These are phyloP conservation scores for Chaenogobius annularis DNA, from an alignment of 2,113 vertebrate species.

Conservation along the genomic window DNA sequence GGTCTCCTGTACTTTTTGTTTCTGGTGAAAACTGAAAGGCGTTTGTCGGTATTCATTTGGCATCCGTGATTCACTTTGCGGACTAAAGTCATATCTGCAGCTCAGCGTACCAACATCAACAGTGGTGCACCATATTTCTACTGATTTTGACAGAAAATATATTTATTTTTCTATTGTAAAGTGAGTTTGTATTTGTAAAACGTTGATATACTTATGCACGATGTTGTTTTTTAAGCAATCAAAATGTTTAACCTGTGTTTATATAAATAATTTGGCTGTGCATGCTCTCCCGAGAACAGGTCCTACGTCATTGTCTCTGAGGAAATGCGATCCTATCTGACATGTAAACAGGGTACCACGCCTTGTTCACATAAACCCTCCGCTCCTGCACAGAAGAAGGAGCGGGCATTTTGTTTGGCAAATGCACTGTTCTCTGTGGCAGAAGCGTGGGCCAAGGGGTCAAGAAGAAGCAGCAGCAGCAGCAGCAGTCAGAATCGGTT, in stretches of 20 bases:
- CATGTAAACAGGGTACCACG: not conserved
- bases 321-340: not conserved
- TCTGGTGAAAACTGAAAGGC: no score
- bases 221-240: constrained; percentile 12
- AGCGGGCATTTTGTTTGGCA: no score
- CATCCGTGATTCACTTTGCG: no score
- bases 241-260: not conserved
- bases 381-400: no score
- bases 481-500: no score
- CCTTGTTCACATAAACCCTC: not conserved
- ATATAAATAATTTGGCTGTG: not conserved
- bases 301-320: not conserved
- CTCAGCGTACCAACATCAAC: constrained; percentile 23
- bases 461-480: not conserved
- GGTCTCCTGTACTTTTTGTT: no score
- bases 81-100: no score
- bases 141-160: constrained; percentile 17
- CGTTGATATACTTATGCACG: constrained; percentile 8
- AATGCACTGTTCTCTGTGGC: no score
- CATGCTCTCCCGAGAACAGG: not conserved
- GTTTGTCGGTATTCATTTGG: no score
- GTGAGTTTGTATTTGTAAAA: constrained; percentile 28
- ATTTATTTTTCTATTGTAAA: constrained; percentile 65
- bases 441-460: no score
- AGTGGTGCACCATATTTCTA: constrained; percentile 24